Conservation (phyloP, 2,113 vertebrate species). For the Mesembrinibis cayennensis region DNA sequence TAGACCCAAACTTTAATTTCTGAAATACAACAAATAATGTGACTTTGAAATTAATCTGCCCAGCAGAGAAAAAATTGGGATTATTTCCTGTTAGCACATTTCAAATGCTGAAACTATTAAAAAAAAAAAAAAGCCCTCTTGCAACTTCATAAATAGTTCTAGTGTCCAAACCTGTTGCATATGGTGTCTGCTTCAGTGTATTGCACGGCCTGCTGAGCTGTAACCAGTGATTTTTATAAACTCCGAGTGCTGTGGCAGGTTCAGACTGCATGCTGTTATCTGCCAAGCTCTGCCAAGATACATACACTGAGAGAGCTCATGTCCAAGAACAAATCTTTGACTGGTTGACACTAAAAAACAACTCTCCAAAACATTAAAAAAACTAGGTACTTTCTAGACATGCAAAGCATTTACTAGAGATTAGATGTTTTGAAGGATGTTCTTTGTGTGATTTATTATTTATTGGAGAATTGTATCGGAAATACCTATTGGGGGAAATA, state of each 20-base stretch:
- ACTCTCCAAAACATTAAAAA: background rate
- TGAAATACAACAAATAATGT: background rate
- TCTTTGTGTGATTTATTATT: slow-evolving; percentile 13
- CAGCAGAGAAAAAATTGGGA: background rate
- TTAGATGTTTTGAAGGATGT: background rate
- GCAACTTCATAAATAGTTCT: background rate
- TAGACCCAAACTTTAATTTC: background rate
- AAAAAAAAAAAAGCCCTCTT: background rate
- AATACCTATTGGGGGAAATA: background rate
- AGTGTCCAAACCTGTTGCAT: background rate
- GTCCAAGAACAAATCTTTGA: background rate
- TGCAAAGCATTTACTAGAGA: background rate
- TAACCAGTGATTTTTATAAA: background rate
- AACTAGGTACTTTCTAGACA: background rate
- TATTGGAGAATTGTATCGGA: background rate
- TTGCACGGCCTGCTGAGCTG: background rate
- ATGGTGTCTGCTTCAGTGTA: background rate
- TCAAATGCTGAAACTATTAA: background rate
- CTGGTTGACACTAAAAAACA: background rate
- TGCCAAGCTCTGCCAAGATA: background rate
- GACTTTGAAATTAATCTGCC: background rate
- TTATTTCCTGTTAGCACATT: background rate
- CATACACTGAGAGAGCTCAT: background rate
- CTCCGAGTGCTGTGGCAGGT: background rate
- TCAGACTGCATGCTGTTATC: background rate